Evolutionary conservation across 2,888 invertebrate species (phyloP), one percentile per base, ranked within the genome.

Genomic region (Heliconius charithonia): DNA sequence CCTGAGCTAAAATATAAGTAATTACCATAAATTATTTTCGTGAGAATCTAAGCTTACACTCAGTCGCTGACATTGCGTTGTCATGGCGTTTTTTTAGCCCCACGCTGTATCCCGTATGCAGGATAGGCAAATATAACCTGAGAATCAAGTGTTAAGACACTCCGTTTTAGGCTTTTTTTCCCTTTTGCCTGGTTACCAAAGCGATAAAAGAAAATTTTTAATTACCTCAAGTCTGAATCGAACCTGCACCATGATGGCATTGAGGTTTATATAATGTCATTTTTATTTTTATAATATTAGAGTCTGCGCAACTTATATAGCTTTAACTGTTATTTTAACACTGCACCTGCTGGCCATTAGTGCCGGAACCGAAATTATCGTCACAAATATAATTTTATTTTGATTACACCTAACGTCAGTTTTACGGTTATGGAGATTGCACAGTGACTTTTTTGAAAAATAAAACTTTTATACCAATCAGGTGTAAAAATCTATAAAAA

Each of bases 361-460:
- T 73, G 67, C 72, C 75, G 78, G 80, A 78, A 77, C 79, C 41
- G 71, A 89, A 89, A 88, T 88, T 89, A 91, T 90, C 89, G 87
- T 87, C 87, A 89, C 89, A 87, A 90, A 92, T 90, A 92, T 90
- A 85, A 84, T 84, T 85, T 84, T 84, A 83, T 83, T 85, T 84
- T 83, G 84, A 85, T 85, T 84, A 83, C 84, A 85, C 84, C 84
- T 84, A 83, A 84, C 83, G 83, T 83, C 84, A 84, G 83, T 84
- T 85, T 84, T 84, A 85, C 83, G 84, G 82, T 83, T 83, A 83
- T 83, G 41, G 67, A 67, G 67, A 67, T 67, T 67, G 67, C 67
- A 67, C 19, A 67, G 13, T 67, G 67, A 12, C n/a, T 41, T 67
- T 67, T 37, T 67, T 12, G 13, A 67, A 25, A 41, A 12, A 67